phyloP scores from a whole-genome alignment of 2,888 invertebrate genomes.

The Dilophus febrilis region DNA sequence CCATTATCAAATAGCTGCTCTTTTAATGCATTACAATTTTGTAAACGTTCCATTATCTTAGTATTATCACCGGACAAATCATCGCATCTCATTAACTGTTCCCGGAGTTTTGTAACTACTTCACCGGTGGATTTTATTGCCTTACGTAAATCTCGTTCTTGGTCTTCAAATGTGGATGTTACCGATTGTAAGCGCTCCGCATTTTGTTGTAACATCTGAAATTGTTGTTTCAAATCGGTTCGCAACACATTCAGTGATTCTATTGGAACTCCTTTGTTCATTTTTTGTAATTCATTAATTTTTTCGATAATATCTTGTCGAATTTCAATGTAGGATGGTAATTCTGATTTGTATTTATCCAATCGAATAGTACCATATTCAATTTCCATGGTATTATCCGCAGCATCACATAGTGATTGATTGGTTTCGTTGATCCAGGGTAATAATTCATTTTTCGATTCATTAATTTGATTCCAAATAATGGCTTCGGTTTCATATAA shows the following conservation, averaged over 20 bases:
- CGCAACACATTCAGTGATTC: slow-evolving; percentile 47
- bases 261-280: slow-evolving; percentile 53
- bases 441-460: slow-evolving; percentile 63
- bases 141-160: slow-evolving; percentile 53
- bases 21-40: slow-evolving; percentile 55
- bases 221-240: slow-evolving; percentile 54
- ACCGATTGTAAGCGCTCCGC: slow-evolving; percentile 58
- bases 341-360: slow-evolving; percentile 69
- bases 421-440: slow-evolving; percentile 75
- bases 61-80: slow-evolving; percentile 76
- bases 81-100: slow-evolving; percentile 75
- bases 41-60: slow-evolving; percentile 62
- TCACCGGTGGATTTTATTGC: slow-evolving; percentile 56
- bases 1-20: slow-evolving; percentile 50
- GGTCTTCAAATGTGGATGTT: slow-evolving; percentile 53
- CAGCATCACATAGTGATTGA: slow-evolving; percentile 54
- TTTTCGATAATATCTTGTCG: slow-evolving; percentile 64
- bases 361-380: slow-evolving; percentile 63
- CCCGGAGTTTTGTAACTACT: slow-evolving; percentile 53
- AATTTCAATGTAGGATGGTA: slow-evolving; percentile 59
- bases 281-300: slow-evolving; percentile 57
- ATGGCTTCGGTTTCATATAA: slow-evolving; percentile 73
- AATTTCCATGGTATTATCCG: slow-evolving; percentile 61
- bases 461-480: slow-evolving; percentile 87
- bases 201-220: slow-evolving; percentile 51